These are phyloP conservation scores for Helicolenus hilgendorfi DNA, from an alignment of 2,797 vertebrate genomes.

Conservation along the genomic window DNA sequence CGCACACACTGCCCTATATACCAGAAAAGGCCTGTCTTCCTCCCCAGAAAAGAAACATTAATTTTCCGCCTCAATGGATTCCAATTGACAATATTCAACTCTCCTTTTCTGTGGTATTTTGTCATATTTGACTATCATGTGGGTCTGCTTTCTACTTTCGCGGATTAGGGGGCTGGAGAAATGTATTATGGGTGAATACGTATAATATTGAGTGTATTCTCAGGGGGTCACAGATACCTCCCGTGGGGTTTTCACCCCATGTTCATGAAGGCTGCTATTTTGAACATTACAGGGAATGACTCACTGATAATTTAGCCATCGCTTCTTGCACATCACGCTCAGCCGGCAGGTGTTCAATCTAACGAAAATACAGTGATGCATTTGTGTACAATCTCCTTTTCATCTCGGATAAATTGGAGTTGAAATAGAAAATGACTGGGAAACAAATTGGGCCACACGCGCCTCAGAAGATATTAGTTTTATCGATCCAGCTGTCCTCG, in stretches of 20 bases:
- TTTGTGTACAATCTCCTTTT: constrained; percentile 61
- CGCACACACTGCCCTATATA: constrained; percentile 75
- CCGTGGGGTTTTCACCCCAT: not conserved
- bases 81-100: constrained; percentile 75
- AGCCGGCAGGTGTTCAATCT: constrained; percentile 60
- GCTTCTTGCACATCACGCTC: constrained; percentile 7
- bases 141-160: constrained; percentile 40
- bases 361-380: constrained; percentile 41
- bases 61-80: constrained; percentile 84
- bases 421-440: constrained; percentile 61
- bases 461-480: constrained; percentile 69
- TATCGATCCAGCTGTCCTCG: constrained; percentile 65
- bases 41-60: constrained; percentile 56
- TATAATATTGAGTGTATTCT: constrained; percentile 68
- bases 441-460: constrained; percentile 43
- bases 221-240: constrained; percentile 28
- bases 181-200: constrained; percentile 63
- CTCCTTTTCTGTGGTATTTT: constrained; percentile 60
- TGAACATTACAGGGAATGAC: constrained; percentile 14
- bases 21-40: constrained; percentile 57
- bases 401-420: constrained; percentile 60
- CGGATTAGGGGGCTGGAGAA: constrained; percentile 55
- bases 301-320: constrained; percentile 53
- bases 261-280: constrained; percentile 11
- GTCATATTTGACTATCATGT: constrained; percentile 65